A percentile compares a stretch with the other conserved stretches of the same genome.
Evolutionary conservation across 53 echinoderm and acorn worm genomes (phyloP).

Genomic region (Zoroaster sp.): DNA sequence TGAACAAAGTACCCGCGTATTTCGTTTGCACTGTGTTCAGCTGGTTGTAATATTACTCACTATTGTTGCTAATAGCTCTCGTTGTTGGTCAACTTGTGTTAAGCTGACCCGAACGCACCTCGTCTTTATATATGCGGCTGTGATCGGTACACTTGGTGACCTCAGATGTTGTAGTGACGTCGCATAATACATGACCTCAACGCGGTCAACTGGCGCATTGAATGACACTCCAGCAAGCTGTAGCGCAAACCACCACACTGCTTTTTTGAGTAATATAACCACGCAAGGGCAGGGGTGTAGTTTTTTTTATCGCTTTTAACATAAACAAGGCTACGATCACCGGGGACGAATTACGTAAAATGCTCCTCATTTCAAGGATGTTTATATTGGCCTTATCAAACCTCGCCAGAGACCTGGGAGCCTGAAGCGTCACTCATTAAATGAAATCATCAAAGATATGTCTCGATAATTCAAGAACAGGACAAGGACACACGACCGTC

Average conservation of each 20-base stretch:
- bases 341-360: background rate
- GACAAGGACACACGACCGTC: too few relatives aligned
- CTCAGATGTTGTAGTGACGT: conserved; percentile 48
- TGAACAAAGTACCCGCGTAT: conserved; percentile 6
- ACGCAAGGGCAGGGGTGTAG: background rate
- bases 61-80: conserved; percentile 10
- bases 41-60: background rate
- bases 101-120: conserved; percentile 26
- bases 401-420: too few relatives aligned
- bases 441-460: too few relatives aligned
- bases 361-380: too few relatives aligned
- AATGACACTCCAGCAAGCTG: conserved; percentile 4
- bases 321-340: background rate
- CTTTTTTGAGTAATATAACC: background rate
- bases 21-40: background rate
- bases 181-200: conserved; percentile 44
- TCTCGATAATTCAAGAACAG: too few relatives aligned
- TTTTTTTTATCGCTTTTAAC: background rate
- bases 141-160: conserved; percentile 46
- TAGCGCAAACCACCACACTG: background rate
- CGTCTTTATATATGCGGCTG: conserved; percentile 24
- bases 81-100: conserved; percentile 40
- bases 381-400: too few relatives aligned
- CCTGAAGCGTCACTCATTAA: too few relatives aligned
- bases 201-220: conserved; percentile 19